Percentiles rank a stretch among this genome's conserved stretches.
Evolutionary conservation across 2,797 vertebrate species (phyloP).

Genomic region (Hephaestus fuliginosus): DNA sequence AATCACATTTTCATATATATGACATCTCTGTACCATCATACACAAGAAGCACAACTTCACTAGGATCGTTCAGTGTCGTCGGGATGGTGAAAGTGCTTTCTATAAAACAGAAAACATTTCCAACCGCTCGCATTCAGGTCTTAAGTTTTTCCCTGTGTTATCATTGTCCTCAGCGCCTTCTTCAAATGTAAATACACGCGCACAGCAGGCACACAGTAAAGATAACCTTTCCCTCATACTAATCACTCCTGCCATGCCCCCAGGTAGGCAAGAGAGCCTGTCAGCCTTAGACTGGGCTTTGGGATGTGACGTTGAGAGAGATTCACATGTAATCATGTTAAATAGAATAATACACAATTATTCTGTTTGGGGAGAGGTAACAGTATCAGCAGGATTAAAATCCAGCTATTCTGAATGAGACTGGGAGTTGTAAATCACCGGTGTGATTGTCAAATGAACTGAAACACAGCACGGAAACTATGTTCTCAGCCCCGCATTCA

Average conservation of each 20-base stretch:
- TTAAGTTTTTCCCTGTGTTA: constrained; percentile 46
- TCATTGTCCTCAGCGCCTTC: constrained; percentile 48
- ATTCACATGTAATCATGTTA: background rate
- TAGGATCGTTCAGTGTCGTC: constrained; percentile 60
- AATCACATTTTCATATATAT: constrained; percentile 56
- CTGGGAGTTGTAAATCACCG: constrained; percentile 40
- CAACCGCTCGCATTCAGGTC: constrained; percentile 70
- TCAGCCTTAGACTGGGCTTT: constrained; percentile 23
- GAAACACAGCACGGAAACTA: constrained; percentile 18
- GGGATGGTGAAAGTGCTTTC: constrained; percentile 73
- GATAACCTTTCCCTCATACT: constrained; percentile 50
- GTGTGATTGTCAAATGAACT: constrained; percentile 32
- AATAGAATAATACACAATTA: constrained; percentile 23
- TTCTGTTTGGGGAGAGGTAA: constrained; percentile 19
- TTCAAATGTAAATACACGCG: constrained; percentile 51
- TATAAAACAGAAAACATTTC: constrained; percentile 77
- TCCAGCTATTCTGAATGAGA: constrained; percentile 3
- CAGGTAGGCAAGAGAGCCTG: constrained; percentile 24
- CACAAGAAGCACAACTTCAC: constrained; percentile 45
- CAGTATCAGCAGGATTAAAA: constrained; percentile 4
- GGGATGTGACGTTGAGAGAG: constrained; percentile 19
- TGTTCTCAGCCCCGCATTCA: constrained; percentile 33
- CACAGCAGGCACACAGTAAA: constrained; percentile 57
- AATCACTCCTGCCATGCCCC: constrained; percentile 25
- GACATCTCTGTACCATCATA: constrained; percentile 65